Evolutionary conservation across 1,140 invertebrate species (phyloP), one percentile per base, ranked within the genome.

Genomic region (Brachionus calyciflorus): DNA sequence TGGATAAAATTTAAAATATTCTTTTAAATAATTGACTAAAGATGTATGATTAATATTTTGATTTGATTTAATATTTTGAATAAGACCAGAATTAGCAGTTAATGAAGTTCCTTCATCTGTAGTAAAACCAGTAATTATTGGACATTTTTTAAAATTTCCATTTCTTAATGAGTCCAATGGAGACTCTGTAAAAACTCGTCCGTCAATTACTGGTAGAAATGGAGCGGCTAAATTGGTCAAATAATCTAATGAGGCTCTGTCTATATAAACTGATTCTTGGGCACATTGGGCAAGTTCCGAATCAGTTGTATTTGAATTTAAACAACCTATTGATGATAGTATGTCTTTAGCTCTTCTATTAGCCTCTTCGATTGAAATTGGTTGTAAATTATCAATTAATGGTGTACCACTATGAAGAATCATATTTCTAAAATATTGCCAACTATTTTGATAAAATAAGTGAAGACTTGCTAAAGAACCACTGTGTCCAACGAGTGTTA

Each of bases 111-210:
- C 93, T 84, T 98, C 95, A 83, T 98, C 93, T 0, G 90, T 90
- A 82, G 96, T 96, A 46, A 91, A 93, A 6, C 95, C 95, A 87
- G 95, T 89, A 19, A 98, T 85, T 77, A 97, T 90, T 80, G 92
- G 93, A n/a, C 92, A 92, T 82, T 93, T 93, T 84, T 98, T 98
- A 85, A 96, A 97, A 80, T 93, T 92, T 70, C 91, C 88, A 41
- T 88, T 90, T 46, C 28, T 24, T 6, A 65, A 24, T 26, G 46
- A 37, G 21, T 63, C 21, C 6, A 41, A 14, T 7, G 55, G 51
- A 0, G 49, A 19, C 30, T 76, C 28, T 12, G 33, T 24, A 4
- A 76, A 48, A 48, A 76, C 12, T 12, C 30, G n/a, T n/a, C 53
- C 51, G 48, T 76, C 73, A 28, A 76, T 21, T 12, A 55, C 49